These are phyloP conservation scores for Sciurus niger DNA, from an alignment of 2,113 vertebrate species.

Conservation along the genomic window DNA sequence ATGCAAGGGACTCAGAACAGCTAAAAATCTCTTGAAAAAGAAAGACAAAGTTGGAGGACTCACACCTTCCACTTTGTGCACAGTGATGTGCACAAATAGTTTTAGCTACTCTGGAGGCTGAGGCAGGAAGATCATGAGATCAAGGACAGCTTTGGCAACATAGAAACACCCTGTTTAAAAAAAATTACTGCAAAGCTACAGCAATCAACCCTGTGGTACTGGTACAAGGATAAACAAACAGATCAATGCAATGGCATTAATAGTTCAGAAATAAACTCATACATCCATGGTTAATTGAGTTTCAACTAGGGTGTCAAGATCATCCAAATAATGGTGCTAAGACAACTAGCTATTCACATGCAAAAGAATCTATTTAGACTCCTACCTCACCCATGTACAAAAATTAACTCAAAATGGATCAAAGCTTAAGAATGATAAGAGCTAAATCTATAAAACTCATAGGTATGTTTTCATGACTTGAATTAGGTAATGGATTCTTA, in stretches of 20 bases:
- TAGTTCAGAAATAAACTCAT: constrained; percentile 1
- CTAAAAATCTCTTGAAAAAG: not conserved
- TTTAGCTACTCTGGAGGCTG: too few species aligned
- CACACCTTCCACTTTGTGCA: not conserved
- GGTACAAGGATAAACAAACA: not conserved
- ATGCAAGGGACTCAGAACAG: constrained; percentile 7
- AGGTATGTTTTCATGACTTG: not conserved
- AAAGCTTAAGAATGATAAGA: not conserved
- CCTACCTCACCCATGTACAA: not conserved
- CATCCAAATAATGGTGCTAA: not conserved
- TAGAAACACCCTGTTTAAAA: not conserved
- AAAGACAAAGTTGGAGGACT: not conserved
- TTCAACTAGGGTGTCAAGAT: not conserved
- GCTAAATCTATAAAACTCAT: not conserved
- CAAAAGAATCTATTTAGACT: not conserved
- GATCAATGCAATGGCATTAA: not conserved
- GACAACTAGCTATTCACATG: not conserved
- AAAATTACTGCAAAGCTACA: not conserved
- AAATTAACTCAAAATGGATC: constrained; percentile 19
- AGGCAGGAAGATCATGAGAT: too few species aligned
- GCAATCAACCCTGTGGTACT: not conserved
- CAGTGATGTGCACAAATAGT: too few species aligned
- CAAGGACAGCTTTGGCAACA: not conserved
- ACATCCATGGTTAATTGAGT: not conserved
- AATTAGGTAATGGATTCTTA: not conserved